Evolutionary conservation across 2,113 vertebrate species (phyloP).

Genomic region (Saguinus imperator): DNA sequence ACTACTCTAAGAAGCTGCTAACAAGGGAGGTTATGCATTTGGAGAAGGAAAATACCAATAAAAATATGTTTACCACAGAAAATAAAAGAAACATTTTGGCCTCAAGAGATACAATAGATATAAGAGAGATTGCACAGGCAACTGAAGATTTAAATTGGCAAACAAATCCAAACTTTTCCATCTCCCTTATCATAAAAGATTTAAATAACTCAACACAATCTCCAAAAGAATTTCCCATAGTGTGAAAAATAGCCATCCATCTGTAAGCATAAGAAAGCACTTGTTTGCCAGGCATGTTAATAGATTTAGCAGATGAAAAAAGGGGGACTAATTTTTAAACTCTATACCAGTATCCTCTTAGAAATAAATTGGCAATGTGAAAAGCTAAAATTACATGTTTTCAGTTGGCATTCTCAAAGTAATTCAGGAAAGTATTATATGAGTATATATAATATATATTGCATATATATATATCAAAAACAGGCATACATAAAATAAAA

Average conservation of each 20-base stretch:
- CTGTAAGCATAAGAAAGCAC: background rate
- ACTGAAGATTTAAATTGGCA: constrained; percentile 44
- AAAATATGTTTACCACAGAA: background rate
- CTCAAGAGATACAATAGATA: background rate
- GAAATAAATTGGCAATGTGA: background rate
- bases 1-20: background rate
- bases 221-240: background rate
- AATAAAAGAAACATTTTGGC: background rate
- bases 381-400: background rate
- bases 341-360: background rate
- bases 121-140: background rate
- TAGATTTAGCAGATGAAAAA: background rate
- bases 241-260: background rate
- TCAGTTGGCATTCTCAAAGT: background rate
- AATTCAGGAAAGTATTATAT: background rate
- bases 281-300: constrained; percentile 5
- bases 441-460: background rate
- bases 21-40: background rate
- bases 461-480: background rate
- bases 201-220: constrained; percentile 31
- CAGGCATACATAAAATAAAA: background rate
- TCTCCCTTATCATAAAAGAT: constrained; percentile 42
- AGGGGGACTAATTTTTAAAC: background rate
- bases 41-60: background rate
- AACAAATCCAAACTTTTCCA: constrained; percentile 39